These are phyloP conservation scores for Tachyglossus aculeatus DNA, from an alignment of 2,797 vertebrate genomes.

Conservation along the genomic window DNA sequence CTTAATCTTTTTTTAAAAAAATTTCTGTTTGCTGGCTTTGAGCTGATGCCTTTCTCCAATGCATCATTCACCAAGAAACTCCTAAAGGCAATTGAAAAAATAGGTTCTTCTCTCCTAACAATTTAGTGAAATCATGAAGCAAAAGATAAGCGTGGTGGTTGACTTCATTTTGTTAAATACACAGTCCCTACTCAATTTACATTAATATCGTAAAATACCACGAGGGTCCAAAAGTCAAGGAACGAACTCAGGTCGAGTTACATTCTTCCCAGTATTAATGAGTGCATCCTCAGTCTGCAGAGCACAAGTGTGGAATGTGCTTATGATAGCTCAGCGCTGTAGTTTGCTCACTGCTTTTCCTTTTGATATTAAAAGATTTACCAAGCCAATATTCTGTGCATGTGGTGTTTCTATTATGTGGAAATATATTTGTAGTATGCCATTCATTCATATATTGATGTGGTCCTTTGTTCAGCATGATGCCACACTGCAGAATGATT, in stretches of 20 bases:
- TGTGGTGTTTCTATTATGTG: not conserved
- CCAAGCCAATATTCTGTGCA: not conserved
- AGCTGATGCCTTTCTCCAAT: slow-evolving; percentile 5
- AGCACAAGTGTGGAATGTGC: not conserved
- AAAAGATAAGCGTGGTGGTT: not conserved
- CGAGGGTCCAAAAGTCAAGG: too few species aligned
- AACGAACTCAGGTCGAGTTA: too few species aligned
- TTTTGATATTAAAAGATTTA: not conserved
- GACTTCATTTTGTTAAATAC: slow-evolving; percentile 2
- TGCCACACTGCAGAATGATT: not conserved
- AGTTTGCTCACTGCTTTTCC: not conserved
- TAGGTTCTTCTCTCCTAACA: not conserved
- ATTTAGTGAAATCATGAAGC: slow-evolving; percentile 25
- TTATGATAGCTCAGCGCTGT: not conserved
- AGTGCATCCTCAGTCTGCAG: too few species aligned
- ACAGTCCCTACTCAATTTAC: rapidly evolving
- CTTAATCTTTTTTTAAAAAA: too few species aligned
- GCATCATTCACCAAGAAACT: not conserved
- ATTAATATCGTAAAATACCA: too few species aligned
- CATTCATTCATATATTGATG: not conserved
- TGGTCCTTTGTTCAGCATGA: not conserved
- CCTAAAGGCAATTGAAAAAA: slow-evolving; percentile 6
- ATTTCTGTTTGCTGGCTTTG: not conserved
- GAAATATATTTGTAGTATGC: not conserved
- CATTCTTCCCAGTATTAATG: not conserved